Conservation (phyloP, 2,888 invertebrate genomes). For the Trichopoda pennipes region DNA sequence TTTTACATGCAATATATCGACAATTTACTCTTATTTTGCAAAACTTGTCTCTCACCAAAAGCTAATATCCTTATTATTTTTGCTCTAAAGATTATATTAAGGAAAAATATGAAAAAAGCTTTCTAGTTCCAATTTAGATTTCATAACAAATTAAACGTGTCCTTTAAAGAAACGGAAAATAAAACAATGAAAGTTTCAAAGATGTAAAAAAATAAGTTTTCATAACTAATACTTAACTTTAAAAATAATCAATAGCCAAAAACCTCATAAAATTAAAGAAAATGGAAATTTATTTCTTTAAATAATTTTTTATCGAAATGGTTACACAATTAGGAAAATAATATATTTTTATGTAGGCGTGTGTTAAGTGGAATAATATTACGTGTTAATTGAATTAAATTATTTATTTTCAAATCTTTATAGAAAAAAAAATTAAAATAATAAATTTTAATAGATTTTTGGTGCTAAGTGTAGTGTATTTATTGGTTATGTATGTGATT, state of each 20-base stretch:
- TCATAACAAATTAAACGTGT: conserved; percentile 62
- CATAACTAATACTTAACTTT: not conserved
- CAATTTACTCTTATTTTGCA: conserved; percentile 38
- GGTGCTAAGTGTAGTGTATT: too few relatives aligned
- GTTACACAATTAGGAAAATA: not conserved
- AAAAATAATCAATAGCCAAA: not conserved
- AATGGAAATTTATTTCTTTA: not conserved
- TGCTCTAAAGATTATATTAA: conserved; percentile 39
- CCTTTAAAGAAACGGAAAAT: conserved; percentile 41
- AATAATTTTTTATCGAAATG: not conserved
- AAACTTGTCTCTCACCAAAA: conserved; percentile 18
- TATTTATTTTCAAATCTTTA: not conserved
- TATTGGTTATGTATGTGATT: not conserved
- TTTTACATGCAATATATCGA: conserved; percentile 4
- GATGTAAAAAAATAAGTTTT: not conserved
- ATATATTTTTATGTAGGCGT: not conserved
- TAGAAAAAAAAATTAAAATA: not conserved
- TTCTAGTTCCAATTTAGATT: conserved; percentile 65
- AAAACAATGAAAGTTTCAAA: conserved; percentile 24
- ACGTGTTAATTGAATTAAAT: too few relatives aligned
- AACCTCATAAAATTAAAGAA: not conserved
- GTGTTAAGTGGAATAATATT: not conserved
- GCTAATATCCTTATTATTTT: conserved; percentile 56
- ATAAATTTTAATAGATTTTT: not conserved
- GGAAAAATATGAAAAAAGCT: conserved; percentile 54